A percentile compares a stretch with the other conserved stretches of the same genome.
These are phyloP conservation scores for Dryobotodes eremita DNA, from an alignment of 2,888 invertebrate genomes.

Conservation along the genomic window DNA sequence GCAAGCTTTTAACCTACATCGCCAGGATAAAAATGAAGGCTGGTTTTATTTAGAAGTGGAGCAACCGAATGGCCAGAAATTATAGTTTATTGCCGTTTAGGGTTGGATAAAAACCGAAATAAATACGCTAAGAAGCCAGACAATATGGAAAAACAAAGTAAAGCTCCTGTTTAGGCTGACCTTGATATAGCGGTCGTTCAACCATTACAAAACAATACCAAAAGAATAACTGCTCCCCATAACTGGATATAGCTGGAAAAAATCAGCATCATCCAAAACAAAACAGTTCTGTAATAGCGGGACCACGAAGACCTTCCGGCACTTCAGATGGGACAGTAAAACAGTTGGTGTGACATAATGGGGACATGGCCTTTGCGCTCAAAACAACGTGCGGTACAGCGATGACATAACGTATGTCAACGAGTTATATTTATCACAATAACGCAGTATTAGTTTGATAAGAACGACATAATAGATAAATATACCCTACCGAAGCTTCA, in stretches of 20 bases:
- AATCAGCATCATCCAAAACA: neutral
- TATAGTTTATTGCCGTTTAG: too few relatives aligned
- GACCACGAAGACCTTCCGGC: slow-evolving; percentile 45
- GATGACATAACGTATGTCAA: slow-evolving; percentile 50
- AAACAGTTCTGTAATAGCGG: slow-evolving; percentile 21
- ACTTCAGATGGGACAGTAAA: slow-evolving; percentile 28
- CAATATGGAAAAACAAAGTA: neutral
- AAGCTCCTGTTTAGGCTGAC: neutral
- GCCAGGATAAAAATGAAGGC: neutral
- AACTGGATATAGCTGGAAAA: neutral
- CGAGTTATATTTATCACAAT: slow-evolving; percentile 39
- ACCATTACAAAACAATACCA: neutral
- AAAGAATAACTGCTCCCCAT: neutral
- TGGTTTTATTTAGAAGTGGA: slow-evolving; percentile 5
- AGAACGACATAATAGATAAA: neutral
- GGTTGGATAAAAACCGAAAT: neutral
- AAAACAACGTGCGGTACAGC: slow-evolving; percentile 34
- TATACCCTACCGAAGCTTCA: neutral
- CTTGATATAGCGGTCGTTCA: neutral
- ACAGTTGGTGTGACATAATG: slow-evolving; percentile 47
- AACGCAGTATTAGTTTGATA: slow-evolving; percentile 23
- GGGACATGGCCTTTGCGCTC: slow-evolving; percentile 48
- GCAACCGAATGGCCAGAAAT: neutral
- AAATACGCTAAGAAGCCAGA: neutral
- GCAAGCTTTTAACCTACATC: slow-evolving; percentile 49